Conservation (phyloP, 2,888 invertebrate species). For the Gymnocheta viridis region DNA sequence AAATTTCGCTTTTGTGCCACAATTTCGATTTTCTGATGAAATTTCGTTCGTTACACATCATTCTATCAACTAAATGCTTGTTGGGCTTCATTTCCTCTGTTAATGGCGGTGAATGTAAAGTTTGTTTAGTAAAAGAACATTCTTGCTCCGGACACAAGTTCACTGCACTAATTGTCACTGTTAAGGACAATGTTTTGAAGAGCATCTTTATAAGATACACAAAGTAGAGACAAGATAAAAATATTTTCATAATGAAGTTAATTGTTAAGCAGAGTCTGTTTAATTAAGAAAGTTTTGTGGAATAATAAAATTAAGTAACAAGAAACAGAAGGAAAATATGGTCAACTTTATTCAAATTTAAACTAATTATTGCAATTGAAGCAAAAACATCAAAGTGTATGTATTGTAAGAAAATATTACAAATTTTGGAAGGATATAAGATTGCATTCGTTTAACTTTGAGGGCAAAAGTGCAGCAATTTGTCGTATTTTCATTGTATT, state of each 20-base stretch:
- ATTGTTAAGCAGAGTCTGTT: slow-evolving; percentile 22
- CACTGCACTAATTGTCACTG: slow-evolving; percentile 47
- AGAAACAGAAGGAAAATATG: neutral
- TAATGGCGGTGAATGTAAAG: neutral
- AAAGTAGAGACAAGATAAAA: neutral
- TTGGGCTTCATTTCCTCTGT: neutral
- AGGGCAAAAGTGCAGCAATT: neutral
- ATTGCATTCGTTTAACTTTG: no score
- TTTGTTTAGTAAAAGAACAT: neutral
- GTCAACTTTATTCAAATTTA: neutral
- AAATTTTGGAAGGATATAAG: no score
- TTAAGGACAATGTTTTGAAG: slow-evolving; percentile 40
- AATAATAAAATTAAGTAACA: neutral
- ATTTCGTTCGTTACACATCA: no score
- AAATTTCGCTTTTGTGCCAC: no score
- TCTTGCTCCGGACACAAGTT: slow-evolving; percentile 35
- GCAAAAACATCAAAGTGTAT: neutral
- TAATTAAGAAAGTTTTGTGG: slow-evolving; percentile 28
- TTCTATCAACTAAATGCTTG: neutral
- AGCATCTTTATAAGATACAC: slow-evolving; percentile 4
- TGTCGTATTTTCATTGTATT: no score
- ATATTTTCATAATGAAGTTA: slow-evolving; percentile 33
- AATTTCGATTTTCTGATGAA: no score
- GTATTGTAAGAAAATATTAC: neutral
- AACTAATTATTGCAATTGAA: neutral